These are phyloP conservation scores for Calosoma granatense DNA, from an alignment of 1,140 invertebrate genomes.

Conservation along the genomic window DNA sequence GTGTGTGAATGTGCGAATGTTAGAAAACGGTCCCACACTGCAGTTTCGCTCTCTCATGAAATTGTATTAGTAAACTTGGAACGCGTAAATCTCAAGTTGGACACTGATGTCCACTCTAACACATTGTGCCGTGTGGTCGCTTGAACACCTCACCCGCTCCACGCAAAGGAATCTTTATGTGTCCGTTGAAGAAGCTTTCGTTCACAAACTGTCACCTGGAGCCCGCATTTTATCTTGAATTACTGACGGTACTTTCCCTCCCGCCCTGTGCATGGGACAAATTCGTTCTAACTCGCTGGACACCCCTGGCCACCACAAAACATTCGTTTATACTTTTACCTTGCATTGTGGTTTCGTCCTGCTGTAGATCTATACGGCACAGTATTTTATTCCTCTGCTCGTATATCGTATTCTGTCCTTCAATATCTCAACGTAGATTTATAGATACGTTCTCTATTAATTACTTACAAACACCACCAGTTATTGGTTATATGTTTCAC, in stretches of 20 bases:
- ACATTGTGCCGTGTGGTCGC: not conserved
- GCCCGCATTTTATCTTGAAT: constrained; percentile 8
- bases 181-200: constrained; percentile 2
- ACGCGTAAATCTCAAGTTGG: constrained; percentile 16
- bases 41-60: constrained; percentile 14
- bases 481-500: no score
- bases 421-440: no score
- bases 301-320: not conserved
- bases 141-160: not conserved
- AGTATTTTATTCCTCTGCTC: no score
- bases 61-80: constrained; percentile 16
- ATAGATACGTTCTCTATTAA: no score
- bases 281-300: not conserved
- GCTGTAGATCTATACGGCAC: no score
- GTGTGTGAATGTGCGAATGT: not conserved
- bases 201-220: constrained; percentile 2
- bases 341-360: no score
- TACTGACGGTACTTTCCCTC: not conserved
- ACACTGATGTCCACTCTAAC: constrained; percentile 15
- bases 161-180: not conserved
- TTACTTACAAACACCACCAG: no score
- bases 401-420: no score
- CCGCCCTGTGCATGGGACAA: not conserved
- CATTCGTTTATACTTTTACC: constrained; percentile 2
- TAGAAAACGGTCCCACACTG: no score